Evolutionary conservation across 2,888 invertebrate species (phyloP).

Genomic region (Diloba caeruleocephala): DNA sequence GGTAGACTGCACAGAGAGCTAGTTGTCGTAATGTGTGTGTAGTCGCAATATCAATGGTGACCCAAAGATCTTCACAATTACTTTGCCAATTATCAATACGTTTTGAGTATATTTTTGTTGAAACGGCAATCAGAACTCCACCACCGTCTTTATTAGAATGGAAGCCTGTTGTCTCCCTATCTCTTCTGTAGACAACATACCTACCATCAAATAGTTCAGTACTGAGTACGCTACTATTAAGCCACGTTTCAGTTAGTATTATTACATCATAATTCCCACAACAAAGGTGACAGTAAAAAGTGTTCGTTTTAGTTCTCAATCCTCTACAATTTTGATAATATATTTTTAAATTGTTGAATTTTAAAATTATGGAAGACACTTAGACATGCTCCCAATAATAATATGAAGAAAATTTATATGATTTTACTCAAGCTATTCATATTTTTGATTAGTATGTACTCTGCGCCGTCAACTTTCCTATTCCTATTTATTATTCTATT

Average conservation of each 20-base stretch:
- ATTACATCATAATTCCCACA: constrained; percentile 22
- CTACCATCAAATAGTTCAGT: constrained; percentile 22
- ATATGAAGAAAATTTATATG: neutral
- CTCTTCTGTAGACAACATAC: constrained; percentile 17
- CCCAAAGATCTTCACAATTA: constrained; percentile 29
- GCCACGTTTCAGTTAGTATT: constrained; percentile 24
- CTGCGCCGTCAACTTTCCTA: constrained; percentile 9
- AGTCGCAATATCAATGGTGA: constrained; percentile 10
- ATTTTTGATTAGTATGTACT: constrained; percentile 10
- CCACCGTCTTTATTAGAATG: constrained; percentile 10
- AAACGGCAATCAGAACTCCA: constrained; percentile 20
- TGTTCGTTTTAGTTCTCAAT: constrained; percentile 6
- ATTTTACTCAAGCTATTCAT: constrained; percentile 1
- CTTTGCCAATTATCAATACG: constrained; percentile 20
- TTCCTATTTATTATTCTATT: too few relatives aligned
- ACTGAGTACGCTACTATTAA: constrained; percentile 16
- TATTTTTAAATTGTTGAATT: neutral
- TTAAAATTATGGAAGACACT: neutral
- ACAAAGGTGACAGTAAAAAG: constrained; percentile 20
- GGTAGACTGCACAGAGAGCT: constrained; percentile 12
- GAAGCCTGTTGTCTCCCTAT: constrained; percentile 19
- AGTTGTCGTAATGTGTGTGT: neutral
- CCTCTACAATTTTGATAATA: too few relatives aligned
- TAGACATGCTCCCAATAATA: neutral
- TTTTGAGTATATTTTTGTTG: constrained; percentile 7